These are phyloP conservation scores for Eupristina koningsbergeri DNA, from an alignment of 1,140 invertebrate genomes.

Conservation along the genomic window DNA sequence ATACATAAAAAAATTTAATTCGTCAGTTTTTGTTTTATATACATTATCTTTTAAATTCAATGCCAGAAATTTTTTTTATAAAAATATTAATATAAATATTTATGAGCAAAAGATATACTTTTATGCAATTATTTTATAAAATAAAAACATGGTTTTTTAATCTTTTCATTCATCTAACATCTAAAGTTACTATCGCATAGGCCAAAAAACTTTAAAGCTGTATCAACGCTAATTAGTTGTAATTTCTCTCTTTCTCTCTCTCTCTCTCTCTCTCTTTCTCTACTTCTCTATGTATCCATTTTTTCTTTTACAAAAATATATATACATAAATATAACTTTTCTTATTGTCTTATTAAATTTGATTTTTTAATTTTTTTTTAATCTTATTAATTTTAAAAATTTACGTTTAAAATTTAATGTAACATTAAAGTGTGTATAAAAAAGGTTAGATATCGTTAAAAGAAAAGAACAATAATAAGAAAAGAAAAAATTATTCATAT, in stretches of 20 bases:
- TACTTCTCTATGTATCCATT: constrained; percentile 50
- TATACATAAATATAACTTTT: too few relatives aligned
- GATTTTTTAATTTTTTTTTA: neutral
- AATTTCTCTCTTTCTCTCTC: constrained; percentile 31
- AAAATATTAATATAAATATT: neutral
- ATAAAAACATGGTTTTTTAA: constrained; percentile 62
- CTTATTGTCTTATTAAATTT: neutral
- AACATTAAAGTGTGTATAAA: too few relatives aligned
- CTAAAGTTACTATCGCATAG: constrained; percentile 54
- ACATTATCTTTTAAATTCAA: too few relatives aligned
- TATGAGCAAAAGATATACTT: constrained; percentile 11
- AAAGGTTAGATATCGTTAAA: too few relatives aligned
- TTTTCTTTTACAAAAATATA: neutral
- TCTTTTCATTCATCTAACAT: constrained; percentile 61
- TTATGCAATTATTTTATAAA: constrained; percentile 49
- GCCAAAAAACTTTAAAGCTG: constrained; percentile 60
- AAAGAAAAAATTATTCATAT: too few relatives aligned
- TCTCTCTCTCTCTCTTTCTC: constrained; percentile 23
- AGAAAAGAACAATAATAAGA: too few relatives aligned
- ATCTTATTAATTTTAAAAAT: neutral
- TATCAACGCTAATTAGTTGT: constrained; percentile 60
- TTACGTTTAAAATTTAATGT: too few relatives aligned
- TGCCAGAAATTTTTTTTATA: too few relatives aligned
- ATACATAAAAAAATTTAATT: neutral
- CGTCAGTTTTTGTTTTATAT: neutral